These are phyloP conservation scores for Macaca mulatta DNA, from an alignment of 2,113 vertebrate species.

Conservation along the genomic window DNA sequence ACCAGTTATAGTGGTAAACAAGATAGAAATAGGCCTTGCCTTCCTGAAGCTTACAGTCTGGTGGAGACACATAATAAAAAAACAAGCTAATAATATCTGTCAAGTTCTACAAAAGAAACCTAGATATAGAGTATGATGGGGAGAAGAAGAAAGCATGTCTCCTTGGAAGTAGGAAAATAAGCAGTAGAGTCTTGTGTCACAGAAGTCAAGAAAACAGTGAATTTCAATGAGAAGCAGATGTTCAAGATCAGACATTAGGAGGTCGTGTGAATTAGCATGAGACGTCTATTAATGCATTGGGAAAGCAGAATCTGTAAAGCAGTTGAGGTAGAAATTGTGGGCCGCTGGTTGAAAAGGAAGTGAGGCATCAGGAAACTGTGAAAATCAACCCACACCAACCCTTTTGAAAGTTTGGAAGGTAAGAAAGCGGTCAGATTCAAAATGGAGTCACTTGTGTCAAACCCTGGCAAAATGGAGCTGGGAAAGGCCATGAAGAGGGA, in stretches of 20 bases:
- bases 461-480: neutral
- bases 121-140: neutral
- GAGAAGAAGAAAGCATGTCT: neutral
- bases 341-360: neutral
- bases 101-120: slow-evolving; percentile 16
- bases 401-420: neutral
- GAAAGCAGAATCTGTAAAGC: neutral
- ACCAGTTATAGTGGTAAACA: neutral
- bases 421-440: neutral
- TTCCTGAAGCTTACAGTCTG: neutral
- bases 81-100: neutral
- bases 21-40: neutral
- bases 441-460: neutral
- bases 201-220: neutral
- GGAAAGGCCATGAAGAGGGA: neutral
- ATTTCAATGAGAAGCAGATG: neutral
- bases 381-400: neutral
- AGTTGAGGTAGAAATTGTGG: neutral
- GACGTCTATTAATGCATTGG: neutral
- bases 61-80: neutral
- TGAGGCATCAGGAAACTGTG: neutral
- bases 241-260: neutral
- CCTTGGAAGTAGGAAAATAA: neutral
- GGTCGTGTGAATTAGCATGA: neutral
- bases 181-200: neutral